Evolutionary conservation across 2,888 invertebrate genomes (phyloP).

Genomic region (Thera obeliscata): DNA sequence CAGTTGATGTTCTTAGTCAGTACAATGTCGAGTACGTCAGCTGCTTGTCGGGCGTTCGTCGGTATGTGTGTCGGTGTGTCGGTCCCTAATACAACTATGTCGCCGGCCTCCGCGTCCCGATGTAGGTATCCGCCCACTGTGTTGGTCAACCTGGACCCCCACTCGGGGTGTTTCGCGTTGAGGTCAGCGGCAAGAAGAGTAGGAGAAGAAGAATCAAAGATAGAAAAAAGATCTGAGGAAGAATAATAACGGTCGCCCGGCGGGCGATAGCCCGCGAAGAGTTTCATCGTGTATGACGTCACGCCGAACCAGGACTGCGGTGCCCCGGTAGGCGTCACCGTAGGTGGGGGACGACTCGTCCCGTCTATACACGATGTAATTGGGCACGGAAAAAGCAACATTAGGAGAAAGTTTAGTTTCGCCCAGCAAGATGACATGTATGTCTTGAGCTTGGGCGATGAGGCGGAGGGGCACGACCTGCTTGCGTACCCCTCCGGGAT

Average conservation of each 20-base stretch:
- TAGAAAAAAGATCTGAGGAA: not conserved
- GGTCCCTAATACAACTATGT: not conserved
- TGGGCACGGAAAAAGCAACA: not conserved
- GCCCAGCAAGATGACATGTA: not conserved
- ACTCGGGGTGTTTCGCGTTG: not conserved
- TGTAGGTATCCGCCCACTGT: not conserved
- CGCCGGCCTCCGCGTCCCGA: not conserved
- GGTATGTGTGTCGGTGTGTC: not conserved
- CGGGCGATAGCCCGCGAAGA: not conserved
- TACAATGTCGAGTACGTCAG: not conserved
- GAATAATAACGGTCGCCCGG: not conserved
- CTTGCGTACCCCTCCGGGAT: conserved; percentile 11
- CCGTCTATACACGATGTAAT: not conserved
- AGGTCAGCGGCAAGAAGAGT: not conserved
- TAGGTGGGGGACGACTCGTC: not conserved
- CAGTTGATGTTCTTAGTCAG: not conserved
- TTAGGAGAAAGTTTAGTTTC: not conserved
- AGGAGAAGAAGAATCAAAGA: not conserved
- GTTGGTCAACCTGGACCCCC: not conserved
- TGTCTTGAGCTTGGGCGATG: conserved; percentile 9
- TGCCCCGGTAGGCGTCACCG: conserved; percentile 2
- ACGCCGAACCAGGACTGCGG: conserved; percentile 5
- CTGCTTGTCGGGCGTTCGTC: not conserved
- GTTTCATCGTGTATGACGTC: conserved; percentile 15
- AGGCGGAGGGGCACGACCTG: not conserved